Evolutionary conservation across 2,797 vertebrate species (phyloP).

Genomic region (Typhlichthys subterraneus): DNA sequence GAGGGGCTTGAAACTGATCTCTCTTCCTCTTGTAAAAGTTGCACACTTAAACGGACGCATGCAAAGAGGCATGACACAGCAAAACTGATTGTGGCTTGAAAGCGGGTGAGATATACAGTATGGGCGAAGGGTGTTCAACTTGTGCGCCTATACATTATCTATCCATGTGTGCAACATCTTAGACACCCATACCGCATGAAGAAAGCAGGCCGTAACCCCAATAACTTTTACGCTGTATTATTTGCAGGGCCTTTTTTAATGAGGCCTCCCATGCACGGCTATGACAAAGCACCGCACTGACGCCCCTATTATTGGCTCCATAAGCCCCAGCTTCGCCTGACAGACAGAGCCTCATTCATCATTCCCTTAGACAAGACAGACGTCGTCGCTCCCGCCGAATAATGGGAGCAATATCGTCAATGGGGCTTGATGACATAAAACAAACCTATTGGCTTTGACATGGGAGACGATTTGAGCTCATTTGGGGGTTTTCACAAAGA

Average conservation of each 20-base stretch:
- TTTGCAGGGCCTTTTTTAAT: conserved; percentile 51
- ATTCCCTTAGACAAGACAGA: conserved; percentile 21
- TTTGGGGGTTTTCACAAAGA: conserved; percentile 66
- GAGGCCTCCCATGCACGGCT: conserved; percentile 58
- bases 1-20: conserved; percentile 64
- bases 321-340: conserved; percentile 22
- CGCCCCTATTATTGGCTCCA: conserved; percentile 47
- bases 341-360: conserved; percentile 36
- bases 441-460: conserved; percentile 73
- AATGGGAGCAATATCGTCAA: conserved; percentile 62
- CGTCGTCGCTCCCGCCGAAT: conserved; percentile 34
- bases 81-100: conserved; percentile 65
- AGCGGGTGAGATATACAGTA: conserved; percentile 66
- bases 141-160: conserved; percentile 17
- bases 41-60: conserved; percentile 62
- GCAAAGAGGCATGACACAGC: conserved; percentile 59
- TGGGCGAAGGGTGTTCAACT: conserved; percentile 27
- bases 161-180: conserved; percentile 23
- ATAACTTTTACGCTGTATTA: conserved; percentile 57
- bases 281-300: conserved; percentile 32
- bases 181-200: conserved; percentile 27
- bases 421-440: conserved; percentile 69
- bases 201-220: conserved; percentile 42
- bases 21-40: conserved; percentile 66
- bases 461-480: conserved; percentile 67